These are phyloP conservation scores for Epinephelus cyanopodus DNA, from an alignment of 2,113 vertebrate species.

Conservation along the genomic window DNA sequence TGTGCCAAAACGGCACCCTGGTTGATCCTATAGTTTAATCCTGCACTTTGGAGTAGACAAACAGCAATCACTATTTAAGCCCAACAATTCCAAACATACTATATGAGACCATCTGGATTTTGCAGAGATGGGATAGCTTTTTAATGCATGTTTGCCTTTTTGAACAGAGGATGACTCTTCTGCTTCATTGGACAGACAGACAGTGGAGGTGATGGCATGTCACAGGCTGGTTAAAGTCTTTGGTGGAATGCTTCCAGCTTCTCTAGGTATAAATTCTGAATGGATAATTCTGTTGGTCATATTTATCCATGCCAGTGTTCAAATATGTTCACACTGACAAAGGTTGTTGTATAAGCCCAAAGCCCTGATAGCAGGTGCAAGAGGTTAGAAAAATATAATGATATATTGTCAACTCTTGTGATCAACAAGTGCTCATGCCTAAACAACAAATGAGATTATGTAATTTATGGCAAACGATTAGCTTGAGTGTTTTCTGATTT, in stretches of 20 bases:
- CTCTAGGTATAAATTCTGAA: background rate
- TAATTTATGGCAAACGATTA: too few species aligned
- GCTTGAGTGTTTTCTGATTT: too few species aligned
- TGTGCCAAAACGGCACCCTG: conserved; percentile 35
- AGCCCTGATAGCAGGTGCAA: background rate
- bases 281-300: too few species aligned
- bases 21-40: conserved; percentile 44
- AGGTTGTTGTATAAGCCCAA: too few species aligned
- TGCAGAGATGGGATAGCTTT: conserved; percentile 24
- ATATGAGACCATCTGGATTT: conserved; percentile 55
- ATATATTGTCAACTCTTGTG: too few species aligned
- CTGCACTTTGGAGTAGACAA: conserved; percentile 43
- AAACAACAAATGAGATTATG: too few species aligned
- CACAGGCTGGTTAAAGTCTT: background rate
- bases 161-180: background rate
- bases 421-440: too few species aligned
- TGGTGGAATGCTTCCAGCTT: background rate
- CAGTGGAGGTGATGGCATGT: background rate
- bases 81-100: conserved; percentile 41
- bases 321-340: background rate
- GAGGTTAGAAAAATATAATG: too few species aligned
- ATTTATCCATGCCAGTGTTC: background rate
- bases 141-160: conserved; percentile 18
- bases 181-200: background rate
- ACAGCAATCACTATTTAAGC: conserved; percentile 46